Evolutionary conservation across 2,797 vertebrate genomes (phyloP).

Genomic region (Ambastaia sidthimunki): DNA sequence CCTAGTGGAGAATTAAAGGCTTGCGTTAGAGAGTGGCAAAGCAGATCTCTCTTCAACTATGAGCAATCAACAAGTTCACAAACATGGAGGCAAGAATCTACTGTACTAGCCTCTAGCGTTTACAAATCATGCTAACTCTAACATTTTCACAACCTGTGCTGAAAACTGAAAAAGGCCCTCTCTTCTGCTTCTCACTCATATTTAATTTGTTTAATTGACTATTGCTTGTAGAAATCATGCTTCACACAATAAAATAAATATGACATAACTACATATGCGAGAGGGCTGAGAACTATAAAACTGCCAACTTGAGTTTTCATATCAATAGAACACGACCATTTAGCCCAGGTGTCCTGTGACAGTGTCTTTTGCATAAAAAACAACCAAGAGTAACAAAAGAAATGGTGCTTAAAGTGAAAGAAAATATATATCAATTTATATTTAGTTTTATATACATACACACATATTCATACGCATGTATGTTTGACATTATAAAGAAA

Average conservation of each 20-base stretch:
- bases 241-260: conserved; percentile 62
- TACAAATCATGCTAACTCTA: conserved; percentile 61
- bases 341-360: conserved; percentile 22
- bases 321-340: conserved; percentile 27
- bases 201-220: conserved; percentile 57
- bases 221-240: conserved; percentile 76
- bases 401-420: conserved; percentile 79
- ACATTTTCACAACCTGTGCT: conserved; percentile 62
- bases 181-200: conserved; percentile 56
- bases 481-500: conserved; percentile 84
- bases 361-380: conserved; percentile 48
- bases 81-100: conserved; percentile 56
- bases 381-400: conserved; percentile 69
- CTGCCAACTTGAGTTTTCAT: conserved; percentile 55
- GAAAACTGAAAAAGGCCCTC: conserved; percentile 55
- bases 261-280: conserved; percentile 61
- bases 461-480: conserved; percentile 70
- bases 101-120: conserved; percentile 18
- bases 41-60: conserved; percentile 48
- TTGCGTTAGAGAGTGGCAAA: conserved; percentile 54
- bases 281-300: conserved; percentile 75
- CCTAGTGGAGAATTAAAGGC: conserved; percentile 64
- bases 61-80: conserved; percentile 61
- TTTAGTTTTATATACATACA: conserved; percentile 72
- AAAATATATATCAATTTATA: conserved; percentile 82